phyloP scores from a whole-genome alignment of 2,113 vertebrate genomes.

The Vombatus ursinus region DNA sequence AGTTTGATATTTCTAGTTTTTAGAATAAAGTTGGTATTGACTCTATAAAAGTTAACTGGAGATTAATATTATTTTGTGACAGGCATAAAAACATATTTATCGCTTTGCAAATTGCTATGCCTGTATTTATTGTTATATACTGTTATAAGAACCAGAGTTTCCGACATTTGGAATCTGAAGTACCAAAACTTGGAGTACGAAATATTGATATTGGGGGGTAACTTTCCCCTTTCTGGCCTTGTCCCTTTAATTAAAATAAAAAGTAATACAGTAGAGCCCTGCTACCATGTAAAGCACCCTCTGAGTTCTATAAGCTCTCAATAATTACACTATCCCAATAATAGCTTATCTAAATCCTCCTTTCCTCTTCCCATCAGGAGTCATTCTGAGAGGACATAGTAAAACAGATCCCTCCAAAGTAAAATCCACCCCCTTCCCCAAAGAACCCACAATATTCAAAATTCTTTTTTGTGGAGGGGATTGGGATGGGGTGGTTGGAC shows the following conservation, averaged over 20 bases:
- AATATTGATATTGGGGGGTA: constrained; percentile 29
- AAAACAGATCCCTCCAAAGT: not conserved
- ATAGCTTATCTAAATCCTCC: not conserved
- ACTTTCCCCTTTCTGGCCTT: constrained; percentile 8
- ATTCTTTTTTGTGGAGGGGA: constrained; percentile 2
- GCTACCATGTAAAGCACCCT: not conserved
- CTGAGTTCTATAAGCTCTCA: not conserved
- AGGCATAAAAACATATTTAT: constrained; percentile 17
- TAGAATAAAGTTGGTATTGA: not conserved
- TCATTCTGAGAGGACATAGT: not conserved
- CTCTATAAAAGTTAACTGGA: constrained; percentile 34
- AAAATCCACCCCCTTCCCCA: not conserved
- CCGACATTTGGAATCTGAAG: constrained; percentile 37
- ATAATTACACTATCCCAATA: not conserved
- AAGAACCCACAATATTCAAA: not conserved
- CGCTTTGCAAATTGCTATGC: not conserved
- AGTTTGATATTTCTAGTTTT: not conserved
- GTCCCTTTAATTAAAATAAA: not conserved
- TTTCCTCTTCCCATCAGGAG: not conserved
- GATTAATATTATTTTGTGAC: constrained; percentile 25
- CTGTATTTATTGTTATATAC: constrained; percentile 41
- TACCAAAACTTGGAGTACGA: constrained; percentile 17
- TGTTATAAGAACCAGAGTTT: not conserved
- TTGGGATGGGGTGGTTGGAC: constrained; percentile 30
- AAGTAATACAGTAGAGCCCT: not conserved